phyloP scores from a whole-genome alignment of 2,113 vertebrate genomes.

The human (Homo sapiens) region DNA sequence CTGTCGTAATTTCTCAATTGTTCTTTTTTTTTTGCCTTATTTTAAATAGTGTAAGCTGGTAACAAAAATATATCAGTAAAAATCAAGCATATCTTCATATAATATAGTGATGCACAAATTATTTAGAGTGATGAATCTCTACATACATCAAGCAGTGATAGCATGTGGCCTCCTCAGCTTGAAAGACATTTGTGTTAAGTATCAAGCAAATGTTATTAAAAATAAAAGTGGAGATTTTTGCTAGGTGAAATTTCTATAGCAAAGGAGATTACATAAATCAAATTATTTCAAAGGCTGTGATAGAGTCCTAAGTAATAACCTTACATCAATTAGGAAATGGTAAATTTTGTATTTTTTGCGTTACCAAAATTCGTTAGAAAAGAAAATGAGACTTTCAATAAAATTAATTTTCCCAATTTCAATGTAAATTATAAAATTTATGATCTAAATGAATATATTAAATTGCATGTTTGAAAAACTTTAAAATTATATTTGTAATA shows the following conservation, averaged over 20 bases:
- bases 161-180: background rate
- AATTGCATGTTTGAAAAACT: background rate
- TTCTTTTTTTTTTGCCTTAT: background rate
- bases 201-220: background rate
- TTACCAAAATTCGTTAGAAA: background rate
- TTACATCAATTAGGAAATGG: background rate
- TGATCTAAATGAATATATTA: background rate
- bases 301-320: background rate
- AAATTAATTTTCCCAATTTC: background rate
- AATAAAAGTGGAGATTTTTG: background rate
- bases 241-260: background rate
- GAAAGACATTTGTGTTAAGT: background rate
- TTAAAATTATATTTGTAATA: background rate
- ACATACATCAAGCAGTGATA: background rate
- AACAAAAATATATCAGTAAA: background rate
- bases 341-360: background rate
- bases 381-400: background rate
- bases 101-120: background rate
- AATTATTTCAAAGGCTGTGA: background rate
- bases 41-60: background rate
- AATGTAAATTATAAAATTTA: background rate
- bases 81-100: background rate
- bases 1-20: background rate
- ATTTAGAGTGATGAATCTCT: background rate
- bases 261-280: background rate